Evolutionary conservation across 1,140 invertebrate genomes (phyloP).

Genomic region (Drosophila nigromelanica): DNA sequence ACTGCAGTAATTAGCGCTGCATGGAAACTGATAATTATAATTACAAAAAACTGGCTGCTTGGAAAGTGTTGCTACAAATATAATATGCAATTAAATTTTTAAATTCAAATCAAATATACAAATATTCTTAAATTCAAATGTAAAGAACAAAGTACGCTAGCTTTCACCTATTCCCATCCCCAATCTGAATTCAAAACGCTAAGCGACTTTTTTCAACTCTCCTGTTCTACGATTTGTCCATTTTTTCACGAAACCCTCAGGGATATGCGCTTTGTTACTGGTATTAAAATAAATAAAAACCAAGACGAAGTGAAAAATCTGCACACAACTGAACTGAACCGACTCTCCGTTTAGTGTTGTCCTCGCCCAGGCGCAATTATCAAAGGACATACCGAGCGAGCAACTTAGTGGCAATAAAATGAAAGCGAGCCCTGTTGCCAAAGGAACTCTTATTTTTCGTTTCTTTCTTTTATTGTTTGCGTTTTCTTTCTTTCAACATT

Average conservation of each 20-base stretch:
- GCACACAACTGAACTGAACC: not conserved
- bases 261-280: constrained; percentile 19
- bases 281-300: constrained; percentile 32
- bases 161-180: not conserved
- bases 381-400: constrained; percentile 51
- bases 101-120: no score
- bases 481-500: constrained; percentile 15
- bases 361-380: constrained; percentile 60
- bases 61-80: no score
- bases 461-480: not conserved
- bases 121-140: no score
- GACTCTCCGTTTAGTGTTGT: constrained; percentile 2
- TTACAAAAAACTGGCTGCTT: no score
- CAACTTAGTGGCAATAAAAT: constrained; percentile 70
- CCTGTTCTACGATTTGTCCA: not conserved
- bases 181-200: constrained; percentile 5
- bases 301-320: not conserved
- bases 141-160: no score
- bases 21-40: no score
- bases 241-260: constrained; percentile 2
- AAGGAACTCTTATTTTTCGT: constrained; percentile 29
- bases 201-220: constrained; percentile 2
- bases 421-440: constrained; percentile 49
- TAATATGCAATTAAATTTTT: no score
- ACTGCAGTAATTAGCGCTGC: no score